These are phyloP conservation scores for Enoplosus armatus DNA, from an alignment of 2,797 vertebrate genomes.

Conservation along the genomic window DNA sequence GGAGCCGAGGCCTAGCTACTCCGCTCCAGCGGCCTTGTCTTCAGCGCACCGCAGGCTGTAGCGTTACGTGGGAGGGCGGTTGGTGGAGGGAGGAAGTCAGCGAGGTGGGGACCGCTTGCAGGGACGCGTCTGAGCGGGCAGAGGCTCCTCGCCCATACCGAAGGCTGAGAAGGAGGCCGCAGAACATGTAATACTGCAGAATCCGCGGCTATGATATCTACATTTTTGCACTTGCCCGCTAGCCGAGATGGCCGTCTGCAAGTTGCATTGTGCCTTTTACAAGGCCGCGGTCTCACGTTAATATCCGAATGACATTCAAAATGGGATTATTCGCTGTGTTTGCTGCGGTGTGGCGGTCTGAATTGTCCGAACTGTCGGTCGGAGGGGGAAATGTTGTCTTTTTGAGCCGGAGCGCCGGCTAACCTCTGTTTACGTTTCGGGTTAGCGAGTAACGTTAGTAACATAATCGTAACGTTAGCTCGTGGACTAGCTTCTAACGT, in stretches of 20 bases:
- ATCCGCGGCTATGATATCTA: constrained; percentile 59
- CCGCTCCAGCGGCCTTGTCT: constrained; percentile 85
- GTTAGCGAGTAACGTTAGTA: constrained; percentile 64
- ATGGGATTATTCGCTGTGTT: constrained; percentile 42
- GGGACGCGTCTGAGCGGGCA: constrained; percentile 64
- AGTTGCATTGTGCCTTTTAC: constrained; percentile 82
- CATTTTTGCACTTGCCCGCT: constrained; percentile 77
- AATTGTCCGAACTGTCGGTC: constrained; percentile 43
- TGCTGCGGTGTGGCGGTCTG: constrained; percentile 23
- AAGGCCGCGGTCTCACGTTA: constrained; percentile 80
- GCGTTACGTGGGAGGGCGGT: constrained; percentile 81
- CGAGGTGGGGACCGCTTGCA: constrained; percentile 69
- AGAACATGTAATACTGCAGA: constrained; percentile 57
- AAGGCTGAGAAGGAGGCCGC: constrained; percentile 60
- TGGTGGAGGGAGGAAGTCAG: constrained; percentile 80
- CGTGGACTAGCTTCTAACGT: constrained; percentile 56
- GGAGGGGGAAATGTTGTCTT: constrained; percentile 29
- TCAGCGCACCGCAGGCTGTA: constrained; percentile 77
- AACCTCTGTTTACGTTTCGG: constrained; percentile 79
- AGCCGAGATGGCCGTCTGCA: constrained; percentile 80
- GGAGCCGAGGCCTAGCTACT: constrained; percentile 81
- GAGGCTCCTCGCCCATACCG: constrained; percentile 42
- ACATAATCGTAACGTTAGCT: constrained; percentile 69
- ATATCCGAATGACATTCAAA: constrained; percentile 69
- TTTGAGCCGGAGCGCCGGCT: constrained; percentile 35